Percentiles rank a stretch among this genome's conserved stretches.
These are phyloP conservation scores for Kudoa iwatai DNA, from an alignment of 30 jellyfish, hydroid and myxozoan species.

Conservation along the genomic window DNA sequence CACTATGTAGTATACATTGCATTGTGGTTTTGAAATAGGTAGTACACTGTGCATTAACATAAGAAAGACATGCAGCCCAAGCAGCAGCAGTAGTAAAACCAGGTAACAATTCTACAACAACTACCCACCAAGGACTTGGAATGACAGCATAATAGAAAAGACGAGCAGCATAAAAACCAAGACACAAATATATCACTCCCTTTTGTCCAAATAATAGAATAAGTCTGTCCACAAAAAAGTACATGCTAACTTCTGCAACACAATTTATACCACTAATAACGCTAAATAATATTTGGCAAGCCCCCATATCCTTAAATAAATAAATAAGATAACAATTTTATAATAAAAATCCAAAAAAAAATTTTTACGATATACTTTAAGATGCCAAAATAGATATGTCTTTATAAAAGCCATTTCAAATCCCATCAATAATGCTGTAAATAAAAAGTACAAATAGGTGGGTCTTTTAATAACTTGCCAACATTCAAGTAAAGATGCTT, in stretches of 20 bases:
- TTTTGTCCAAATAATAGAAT: conserved; percentile 46
- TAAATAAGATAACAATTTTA: background rate
- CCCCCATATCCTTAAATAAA: conserved; percentile 25
- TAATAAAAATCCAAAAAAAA: no score
- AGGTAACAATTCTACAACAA: conserved; percentile 63
- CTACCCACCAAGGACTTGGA: conserved; percentile 78
- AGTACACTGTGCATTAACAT: conserved; percentile 46
- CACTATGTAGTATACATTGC: conserved; percentile 95
- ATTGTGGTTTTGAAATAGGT: conserved; percentile 87
- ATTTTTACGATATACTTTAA: no score
- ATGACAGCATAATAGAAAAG: conserved; percentile 51
- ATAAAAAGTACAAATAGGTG: conserved; percentile 38
- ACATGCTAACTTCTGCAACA: conserved; percentile 89
- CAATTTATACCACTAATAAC: conserved; percentile 64
- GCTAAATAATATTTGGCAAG: conserved; percentile 51
- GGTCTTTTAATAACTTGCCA: conserved; percentile 47
- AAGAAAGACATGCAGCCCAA: conserved; percentile 86
- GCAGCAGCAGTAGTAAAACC: conserved; percentile 95
- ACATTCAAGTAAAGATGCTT: conserved; percentile 34
- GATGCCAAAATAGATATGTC: conserved; percentile 80
- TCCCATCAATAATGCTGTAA: conserved; percentile 64
- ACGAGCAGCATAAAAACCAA: conserved; percentile 50
- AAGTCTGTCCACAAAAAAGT: conserved; percentile 39
- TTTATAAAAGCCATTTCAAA: conserved; percentile 65
- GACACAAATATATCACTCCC: conserved; percentile 43